Percentiles rank a stretch among this genome's conserved stretches.
phyloP scores from a whole-genome alignment of 2,113 vertebrate species.

The Neopipo cinnamomea region DNA sequence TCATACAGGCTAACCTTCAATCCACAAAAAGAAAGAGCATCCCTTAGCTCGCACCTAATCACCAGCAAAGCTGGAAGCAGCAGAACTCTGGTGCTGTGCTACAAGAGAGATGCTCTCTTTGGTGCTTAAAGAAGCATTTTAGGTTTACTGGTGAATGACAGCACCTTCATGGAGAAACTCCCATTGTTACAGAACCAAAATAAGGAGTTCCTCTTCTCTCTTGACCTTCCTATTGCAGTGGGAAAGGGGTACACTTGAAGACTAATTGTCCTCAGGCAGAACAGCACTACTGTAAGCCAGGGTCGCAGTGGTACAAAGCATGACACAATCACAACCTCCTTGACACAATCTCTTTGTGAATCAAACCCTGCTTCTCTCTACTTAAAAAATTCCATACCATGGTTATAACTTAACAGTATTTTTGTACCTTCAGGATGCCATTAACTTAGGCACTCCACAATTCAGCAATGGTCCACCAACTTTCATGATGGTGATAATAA shows the following conservation, averaged over 20 bases:
- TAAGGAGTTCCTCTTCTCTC: background rate
- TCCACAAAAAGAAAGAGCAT: background rate
- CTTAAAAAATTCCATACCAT: background rate
- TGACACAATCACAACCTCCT: accelerated
- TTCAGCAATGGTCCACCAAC: background rate
- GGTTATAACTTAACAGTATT: background rate
- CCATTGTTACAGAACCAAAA: background rate
- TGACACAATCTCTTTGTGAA: background rate
- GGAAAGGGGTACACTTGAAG: background rate
- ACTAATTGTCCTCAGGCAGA: background rate
- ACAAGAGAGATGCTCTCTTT: accelerated
- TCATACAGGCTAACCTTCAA: background rate
- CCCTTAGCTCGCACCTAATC: background rate
- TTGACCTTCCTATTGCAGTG: background rate
- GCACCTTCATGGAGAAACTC: background rate
- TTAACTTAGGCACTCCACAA: background rate
- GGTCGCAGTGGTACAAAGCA: background rate
- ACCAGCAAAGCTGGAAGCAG: background rate
- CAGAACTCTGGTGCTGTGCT: accelerated
- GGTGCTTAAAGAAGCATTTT: background rate
- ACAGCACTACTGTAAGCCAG: background rate
- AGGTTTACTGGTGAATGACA: background rate
- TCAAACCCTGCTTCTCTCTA: background rate
- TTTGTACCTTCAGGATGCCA: background rate
- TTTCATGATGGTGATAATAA: background rate